Conservation (phyloP, 2,888 invertebrate species). For the Drosophila niveifrons region DNA sequence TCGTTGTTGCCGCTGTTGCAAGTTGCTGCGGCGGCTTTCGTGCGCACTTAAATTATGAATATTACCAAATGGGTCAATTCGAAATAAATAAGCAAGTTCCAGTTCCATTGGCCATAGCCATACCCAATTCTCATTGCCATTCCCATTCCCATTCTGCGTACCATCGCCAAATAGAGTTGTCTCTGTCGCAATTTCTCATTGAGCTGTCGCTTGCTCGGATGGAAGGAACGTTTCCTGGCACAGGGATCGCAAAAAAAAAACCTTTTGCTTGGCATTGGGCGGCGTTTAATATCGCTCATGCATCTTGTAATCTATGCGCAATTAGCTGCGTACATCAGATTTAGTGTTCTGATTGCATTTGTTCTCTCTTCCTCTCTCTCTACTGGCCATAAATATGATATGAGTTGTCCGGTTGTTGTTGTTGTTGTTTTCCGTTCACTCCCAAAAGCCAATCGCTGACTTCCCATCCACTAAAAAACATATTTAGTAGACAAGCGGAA, state of each 20-base stretch:
- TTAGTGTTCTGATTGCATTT: constrained; percentile 81
- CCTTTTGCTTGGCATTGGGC: constrained; percentile 63
- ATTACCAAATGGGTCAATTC: constrained; percentile 85
- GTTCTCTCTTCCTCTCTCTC: constrained; percentile 18
- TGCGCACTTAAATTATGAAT: constrained; percentile 84
- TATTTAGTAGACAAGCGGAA: constrained; percentile 59
- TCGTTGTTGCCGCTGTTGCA: constrained; percentile 38
- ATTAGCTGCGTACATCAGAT: constrained; percentile 81
- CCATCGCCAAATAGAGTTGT: constrained; percentile 78
- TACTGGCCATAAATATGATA: constrained; percentile 68
- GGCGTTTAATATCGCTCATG: constrained; percentile 80
- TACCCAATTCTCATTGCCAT: not conserved
- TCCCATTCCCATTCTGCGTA: constrained; percentile 11
- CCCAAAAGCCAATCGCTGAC: not conserved
- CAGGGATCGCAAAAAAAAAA: not conserved
- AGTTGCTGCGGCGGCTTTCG: constrained; percentile 62
- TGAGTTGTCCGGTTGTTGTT: constrained; percentile 47
- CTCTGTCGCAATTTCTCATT: constrained; percentile 82
- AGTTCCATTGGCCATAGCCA: not conserved
- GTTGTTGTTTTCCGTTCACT: constrained; percentile 27
- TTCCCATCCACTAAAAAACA: constrained; percentile 21
- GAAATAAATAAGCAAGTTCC: constrained; percentile 82
- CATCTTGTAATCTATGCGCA: constrained; percentile 82
- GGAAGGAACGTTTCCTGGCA: constrained; percentile 29
- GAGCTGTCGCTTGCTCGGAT: constrained; percentile 69